Conservation (phyloP, 2,113 vertebrate genomes). For the Rhegmatorhina hoffmannsi region DNA sequence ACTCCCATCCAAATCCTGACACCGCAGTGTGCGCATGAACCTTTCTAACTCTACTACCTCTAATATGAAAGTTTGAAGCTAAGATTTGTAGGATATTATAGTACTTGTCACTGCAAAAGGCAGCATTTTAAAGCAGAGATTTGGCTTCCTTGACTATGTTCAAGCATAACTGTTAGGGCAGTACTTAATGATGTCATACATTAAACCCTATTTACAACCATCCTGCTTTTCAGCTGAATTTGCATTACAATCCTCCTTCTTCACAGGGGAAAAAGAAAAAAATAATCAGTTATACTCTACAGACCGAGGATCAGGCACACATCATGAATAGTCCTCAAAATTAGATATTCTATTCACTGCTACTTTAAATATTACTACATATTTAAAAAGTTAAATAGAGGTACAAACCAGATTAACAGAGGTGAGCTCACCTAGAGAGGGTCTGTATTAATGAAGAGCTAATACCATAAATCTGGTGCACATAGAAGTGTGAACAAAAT, state of each 20-base stretch:
- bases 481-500: neutral
- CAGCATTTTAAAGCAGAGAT: neutral
- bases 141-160: conserved; percentile 15
- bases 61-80: neutral
- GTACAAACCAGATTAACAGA: conserved; percentile 26
- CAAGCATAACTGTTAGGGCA: conserved; percentile 18
- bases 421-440: conserved; percentile 9
- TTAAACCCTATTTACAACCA: neutral
- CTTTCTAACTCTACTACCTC: neutral
- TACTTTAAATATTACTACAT: conserved; percentile 47
- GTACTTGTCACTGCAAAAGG: neutral
- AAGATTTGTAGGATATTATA: neutral
- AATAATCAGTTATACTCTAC: neutral
- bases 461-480: neutral
- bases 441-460: conserved; percentile 19
- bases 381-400: conserved; percentile 27
- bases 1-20: neutral
- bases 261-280: neutral
- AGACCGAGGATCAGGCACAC: neutral
- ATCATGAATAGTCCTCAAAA: neutral
- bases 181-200: conserved; percentile 16
- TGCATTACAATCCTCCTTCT: neutral
- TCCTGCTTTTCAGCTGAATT: neutral
- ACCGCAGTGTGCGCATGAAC: neutral
- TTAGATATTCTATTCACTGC: conserved; percentile 2